phyloP scores from a whole-genome alignment of 1,140 invertebrate species.

The roundworm (Caenorhabditis elegans) region DNA sequence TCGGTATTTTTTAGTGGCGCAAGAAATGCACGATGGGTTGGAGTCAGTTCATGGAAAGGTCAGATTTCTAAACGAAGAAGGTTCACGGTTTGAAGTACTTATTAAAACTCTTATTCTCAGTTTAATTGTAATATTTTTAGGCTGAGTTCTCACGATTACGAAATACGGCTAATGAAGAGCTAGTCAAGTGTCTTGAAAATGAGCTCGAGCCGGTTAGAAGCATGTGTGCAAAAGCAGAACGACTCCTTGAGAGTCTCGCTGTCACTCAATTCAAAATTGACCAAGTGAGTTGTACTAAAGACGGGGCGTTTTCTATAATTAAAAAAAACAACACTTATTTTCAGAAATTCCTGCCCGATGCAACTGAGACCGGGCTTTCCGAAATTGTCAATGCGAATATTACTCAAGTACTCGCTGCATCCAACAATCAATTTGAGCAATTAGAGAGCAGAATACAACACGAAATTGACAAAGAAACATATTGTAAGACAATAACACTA shows the following conservation, averaged over 20 bases:
- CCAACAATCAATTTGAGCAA: slow-evolving; percentile 31
- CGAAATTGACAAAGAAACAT: slow-evolving; percentile 37
- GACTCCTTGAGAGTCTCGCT: slow-evolving; percentile 43
- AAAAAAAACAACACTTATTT: neutral
- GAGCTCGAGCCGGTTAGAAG: slow-evolving; percentile 50
- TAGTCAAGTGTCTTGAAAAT: slow-evolving; percentile 47
- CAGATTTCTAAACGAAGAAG: slow-evolving; percentile 20
- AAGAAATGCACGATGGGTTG: neutral
- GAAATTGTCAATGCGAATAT: slow-evolving; percentile 50
- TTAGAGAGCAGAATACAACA: slow-evolving; percentile 24
- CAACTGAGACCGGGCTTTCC: slow-evolving; percentile 40
- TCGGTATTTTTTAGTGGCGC: neutral
- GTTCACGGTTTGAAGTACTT: slow-evolving; percentile 14
- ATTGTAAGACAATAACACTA: slow-evolving; percentile 27
- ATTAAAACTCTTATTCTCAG: neutral
- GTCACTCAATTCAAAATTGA: slow-evolving; percentile 40
- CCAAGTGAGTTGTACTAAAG: slow-evolving; percentile 29
- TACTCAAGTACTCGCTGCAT: neutral
- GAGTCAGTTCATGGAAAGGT: slow-evolving; percentile 20
- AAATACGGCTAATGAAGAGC: slow-evolving; percentile 51
- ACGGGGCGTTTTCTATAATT: neutral
- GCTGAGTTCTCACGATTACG: slow-evolving; percentile 49
- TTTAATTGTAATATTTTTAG: neutral
- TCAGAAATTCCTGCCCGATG: slow-evolving; percentile 40
- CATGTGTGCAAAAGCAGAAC: slow-evolving; percentile 46